Evolutionary conservation across 2,797 vertebrate genomes (phyloP).

Genomic region (Phoebastria nigripes): DNA sequence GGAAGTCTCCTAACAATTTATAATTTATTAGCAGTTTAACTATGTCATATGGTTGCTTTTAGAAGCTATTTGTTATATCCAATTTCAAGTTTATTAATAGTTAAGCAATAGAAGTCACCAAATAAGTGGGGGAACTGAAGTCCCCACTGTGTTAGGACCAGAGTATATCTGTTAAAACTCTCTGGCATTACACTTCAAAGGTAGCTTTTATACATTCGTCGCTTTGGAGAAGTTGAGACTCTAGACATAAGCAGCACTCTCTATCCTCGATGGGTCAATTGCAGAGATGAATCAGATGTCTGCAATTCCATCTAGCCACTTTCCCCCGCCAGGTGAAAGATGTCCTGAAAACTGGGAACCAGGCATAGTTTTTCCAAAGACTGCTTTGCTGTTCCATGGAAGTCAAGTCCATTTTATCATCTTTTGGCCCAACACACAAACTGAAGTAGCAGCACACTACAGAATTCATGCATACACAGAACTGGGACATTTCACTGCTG

Average conservation of each 20-base stretch:
- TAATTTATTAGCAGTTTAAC: not conserved
- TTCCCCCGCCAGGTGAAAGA: not conserved
- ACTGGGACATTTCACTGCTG: not conserved
- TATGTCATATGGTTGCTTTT: not conserved
- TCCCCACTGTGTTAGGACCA: not conserved
- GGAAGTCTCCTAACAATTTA: not conserved
- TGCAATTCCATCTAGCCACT: not conserved
- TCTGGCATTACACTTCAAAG: not conserved
- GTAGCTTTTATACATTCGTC: not conserved
- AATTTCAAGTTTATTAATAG: not conserved
- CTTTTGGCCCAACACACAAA: not conserved
- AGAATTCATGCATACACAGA: not conserved
- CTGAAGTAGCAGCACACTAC: not conserved
- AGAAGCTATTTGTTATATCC: not conserved
- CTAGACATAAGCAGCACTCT: not conserved
- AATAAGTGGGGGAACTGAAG: not conserved
- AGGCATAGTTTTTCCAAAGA: not conserved
- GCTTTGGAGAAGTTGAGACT: not conserved
- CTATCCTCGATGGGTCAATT: not conserved
- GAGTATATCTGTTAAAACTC: not conserved
- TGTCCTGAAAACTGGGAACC: not conserved
- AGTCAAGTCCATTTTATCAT: not conserved
- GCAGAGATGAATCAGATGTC: not conserved
- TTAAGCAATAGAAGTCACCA: not conserved
- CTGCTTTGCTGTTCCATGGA: not conserved